Conservation (phyloP, 2,113 vertebrate species). For the Agapornis roseicollis region DNA sequence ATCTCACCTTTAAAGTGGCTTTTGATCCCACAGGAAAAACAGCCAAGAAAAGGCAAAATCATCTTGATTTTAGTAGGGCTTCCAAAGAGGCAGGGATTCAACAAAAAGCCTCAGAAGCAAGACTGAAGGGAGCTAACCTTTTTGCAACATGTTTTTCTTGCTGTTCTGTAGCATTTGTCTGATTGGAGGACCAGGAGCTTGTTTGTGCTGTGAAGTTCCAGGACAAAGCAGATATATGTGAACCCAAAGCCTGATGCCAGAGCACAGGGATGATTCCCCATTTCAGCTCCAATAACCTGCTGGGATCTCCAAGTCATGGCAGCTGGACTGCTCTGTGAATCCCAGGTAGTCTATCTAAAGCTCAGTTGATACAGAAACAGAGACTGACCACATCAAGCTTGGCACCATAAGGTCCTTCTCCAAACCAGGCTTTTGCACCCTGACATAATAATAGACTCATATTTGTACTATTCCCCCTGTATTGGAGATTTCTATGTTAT, state of each 20-base stretch:
- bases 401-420: not conserved
- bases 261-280: not conserved
- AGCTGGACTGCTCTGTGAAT: not conserved
- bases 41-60: not conserved
- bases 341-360: not conserved
- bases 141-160: not conserved
- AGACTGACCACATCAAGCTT: not conserved
- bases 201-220: not conserved
- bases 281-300: not conserved
- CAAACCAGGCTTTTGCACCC: not conserved
- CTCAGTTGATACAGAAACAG: not conserved
- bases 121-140: not conserved
- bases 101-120: not conserved
- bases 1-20: not conserved
- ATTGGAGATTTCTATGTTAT: not conserved
- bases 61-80: not conserved
- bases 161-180: not conserved
- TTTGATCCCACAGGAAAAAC: not conserved
- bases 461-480: not conserved
- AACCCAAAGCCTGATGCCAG: not conserved
- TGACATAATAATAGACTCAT: not conserved
- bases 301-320: not conserved
- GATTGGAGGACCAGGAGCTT: not conserved
- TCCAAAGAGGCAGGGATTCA: not conserved
- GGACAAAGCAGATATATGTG: not conserved